phyloP scores from a whole-genome alignment of 2,888 invertebrate genomes.

The Odiellus spinosus region DNA sequence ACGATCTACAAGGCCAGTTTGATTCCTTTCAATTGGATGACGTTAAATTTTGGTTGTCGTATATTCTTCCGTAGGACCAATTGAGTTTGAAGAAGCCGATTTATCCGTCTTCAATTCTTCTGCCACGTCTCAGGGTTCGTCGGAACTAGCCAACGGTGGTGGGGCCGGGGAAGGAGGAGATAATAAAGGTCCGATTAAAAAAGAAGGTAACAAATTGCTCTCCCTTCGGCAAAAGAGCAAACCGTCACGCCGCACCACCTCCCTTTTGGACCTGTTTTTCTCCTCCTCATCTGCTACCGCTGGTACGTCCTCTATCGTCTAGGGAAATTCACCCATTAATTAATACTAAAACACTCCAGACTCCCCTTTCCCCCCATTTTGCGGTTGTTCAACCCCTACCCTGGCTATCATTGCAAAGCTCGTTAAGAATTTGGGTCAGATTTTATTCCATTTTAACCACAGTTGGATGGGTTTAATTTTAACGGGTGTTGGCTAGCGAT shows the following conservation, averaged over 20 bases:
- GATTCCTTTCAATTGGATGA: too few species aligned
- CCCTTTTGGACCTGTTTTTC: conserved; percentile 86
- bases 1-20: too few species aligned
- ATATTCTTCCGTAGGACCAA: conserved; percentile 29
- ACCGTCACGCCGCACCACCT: conserved; percentile 80
- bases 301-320: conserved; percentile 22
- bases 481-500: too few species aligned
- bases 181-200: conserved; percentile 39
- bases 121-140: conserved; percentile 6
- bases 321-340: conserved; percentile 5
- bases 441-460: too few species aligned
- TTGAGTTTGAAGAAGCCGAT: conserved; percentile 36
- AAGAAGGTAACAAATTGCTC: conserved; percentile 37
- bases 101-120: conserved; percentile 24
- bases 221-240: conserved; percentile 35
- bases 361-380: background rate
- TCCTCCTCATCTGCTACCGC: conserved; percentile 77
- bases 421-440: too few species aligned
- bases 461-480: too few species aligned
- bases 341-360: too few species aligned
- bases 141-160: too few species aligned
- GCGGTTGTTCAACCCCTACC: conserved; percentile 1
- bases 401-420: too few species aligned
- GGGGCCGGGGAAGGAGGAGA: conserved; percentile 20
- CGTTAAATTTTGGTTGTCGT: too few species aligned